These are phyloP conservation scores for Teleopsis dalmanni DNA, from an alignment of 1,140 invertebrate genomes.

Conservation along the genomic window DNA sequence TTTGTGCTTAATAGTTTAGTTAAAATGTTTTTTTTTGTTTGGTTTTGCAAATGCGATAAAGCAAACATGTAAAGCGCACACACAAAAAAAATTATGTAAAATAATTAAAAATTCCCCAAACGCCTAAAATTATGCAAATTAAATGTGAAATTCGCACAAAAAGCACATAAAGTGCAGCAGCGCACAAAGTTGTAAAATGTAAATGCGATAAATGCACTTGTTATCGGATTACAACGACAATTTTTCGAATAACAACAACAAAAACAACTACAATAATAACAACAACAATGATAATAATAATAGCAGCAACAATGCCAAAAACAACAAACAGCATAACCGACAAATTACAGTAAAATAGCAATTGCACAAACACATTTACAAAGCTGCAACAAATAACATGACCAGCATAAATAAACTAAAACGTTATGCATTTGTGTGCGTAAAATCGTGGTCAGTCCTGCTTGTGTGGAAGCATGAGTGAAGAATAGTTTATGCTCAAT, in stretches of 20 bases:
- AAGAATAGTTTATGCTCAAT: too few relatives aligned
- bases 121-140: too few relatives aligned
- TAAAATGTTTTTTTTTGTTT: too few relatives aligned
- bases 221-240: conserved; percentile 10
- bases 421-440: not conserved
- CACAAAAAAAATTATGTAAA: too few relatives aligned
- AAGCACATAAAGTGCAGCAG: too few relatives aligned
- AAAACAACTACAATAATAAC: not conserved
- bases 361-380: not conserved
- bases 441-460: not conserved
- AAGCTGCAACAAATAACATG: not conserved
- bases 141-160: too few relatives aligned
- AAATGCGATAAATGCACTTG: conserved; percentile 2
- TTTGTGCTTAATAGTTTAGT: too few relatives aligned
- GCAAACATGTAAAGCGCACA: too few relatives aligned
- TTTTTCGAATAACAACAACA: not conserved
- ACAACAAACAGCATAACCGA: not conserved
- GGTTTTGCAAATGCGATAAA: too few relatives aligned
- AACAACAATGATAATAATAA: not conserved
- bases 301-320: not conserved
- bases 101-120: too few relatives aligned
- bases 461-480: not conserved
- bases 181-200: too few relatives aligned
- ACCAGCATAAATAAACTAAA: not conserved
- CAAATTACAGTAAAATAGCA: not conserved